Percentiles rank a stretch among this genome's conserved stretches.
These are phyloP conservation scores for Rhineura floridana DNA, from an alignment of 2,113 vertebrate species.

Conservation along the genomic window DNA sequence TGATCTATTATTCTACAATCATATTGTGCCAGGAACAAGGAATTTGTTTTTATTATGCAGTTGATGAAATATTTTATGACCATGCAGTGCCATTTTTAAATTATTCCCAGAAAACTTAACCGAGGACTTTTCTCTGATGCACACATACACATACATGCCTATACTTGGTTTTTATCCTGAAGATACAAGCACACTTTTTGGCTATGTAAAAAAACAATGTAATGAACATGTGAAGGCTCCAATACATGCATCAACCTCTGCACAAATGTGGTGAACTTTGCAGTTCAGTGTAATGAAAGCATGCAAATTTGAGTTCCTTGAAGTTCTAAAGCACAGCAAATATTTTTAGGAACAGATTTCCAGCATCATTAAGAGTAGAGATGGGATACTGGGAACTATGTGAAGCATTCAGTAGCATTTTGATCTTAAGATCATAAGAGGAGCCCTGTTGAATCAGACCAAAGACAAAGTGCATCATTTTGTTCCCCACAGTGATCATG, in stretches of 20 bases:
- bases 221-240: not conserved
- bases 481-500: too few species aligned
- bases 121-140: not conserved
- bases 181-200: not conserved
- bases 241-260: not conserved
- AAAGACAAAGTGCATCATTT: not conserved
- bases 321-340: not conserved
- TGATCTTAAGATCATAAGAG: not conserved
- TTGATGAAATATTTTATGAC: not conserved
- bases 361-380: not conserved
- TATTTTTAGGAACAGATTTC: not conserved
- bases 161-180: not conserved
- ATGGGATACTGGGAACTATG: not conserved
- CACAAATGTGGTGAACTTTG: not conserved
- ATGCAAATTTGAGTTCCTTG: not conserved
- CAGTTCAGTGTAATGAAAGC: not conserved
- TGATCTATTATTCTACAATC: conserved; percentile 42
- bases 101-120: conserved; percentile 23
- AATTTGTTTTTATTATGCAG: conserved; percentile 23
- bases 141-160: not conserved
- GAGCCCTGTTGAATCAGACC: not conserved
- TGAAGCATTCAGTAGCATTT: not conserved
- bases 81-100: conserved; percentile 5
- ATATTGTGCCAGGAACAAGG: not conserved
- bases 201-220: not conserved